Base-by-base conservation (phyloP, 1,140 invertebrate genomes). In the Hermetia illucens region DNA sequence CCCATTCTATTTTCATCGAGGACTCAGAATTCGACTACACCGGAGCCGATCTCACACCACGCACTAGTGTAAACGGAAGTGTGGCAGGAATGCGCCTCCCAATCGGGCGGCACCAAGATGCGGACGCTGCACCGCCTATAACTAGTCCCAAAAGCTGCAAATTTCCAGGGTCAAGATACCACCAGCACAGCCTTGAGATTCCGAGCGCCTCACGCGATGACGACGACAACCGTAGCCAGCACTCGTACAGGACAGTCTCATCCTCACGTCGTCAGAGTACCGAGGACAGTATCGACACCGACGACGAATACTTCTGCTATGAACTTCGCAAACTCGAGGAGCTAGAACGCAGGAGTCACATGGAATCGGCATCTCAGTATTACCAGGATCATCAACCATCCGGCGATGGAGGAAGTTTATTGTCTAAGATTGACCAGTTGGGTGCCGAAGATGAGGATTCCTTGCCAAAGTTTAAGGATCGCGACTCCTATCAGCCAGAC, bases 281-380 rank as follows among this genome's bases (percentile, higher is more conserved):
- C 0, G 87, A 90, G 63, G 87, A 92, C 47, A 87, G 82, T 40
- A 91, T 92, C 39, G 87, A 92, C 58, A 86, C 82, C 29, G 87
- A 92, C 61, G 87, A 92, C 52, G 86, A 91, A 64, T 92, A 87
- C 79, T 92, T 89, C 50, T 83, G 82, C 44, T 88, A 92, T 55
- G 87, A 90, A 51, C 51, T 90, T 36, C 68, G 80, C 32, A 87
- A 90, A 59, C 55, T 92, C 24, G 82, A 91, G 61, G 81, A 89
- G 64, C 66, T 90, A 51, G 87, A 92, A 58, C 66, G 77, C 43
- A 78, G 80, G 43, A 73, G 72, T 5, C 71, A 78, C 46, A 49
- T 77, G 22, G 77, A 80, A 49, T 52, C 64, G 12, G 77, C 79
- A 45, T 69, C 73, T 53, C 69, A 69, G 41, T 64, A 70, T 51